Evolutionary conservation across 2,113 vertebrate species (phyloP).

Genomic region (Melanocharis versteri): DNA sequence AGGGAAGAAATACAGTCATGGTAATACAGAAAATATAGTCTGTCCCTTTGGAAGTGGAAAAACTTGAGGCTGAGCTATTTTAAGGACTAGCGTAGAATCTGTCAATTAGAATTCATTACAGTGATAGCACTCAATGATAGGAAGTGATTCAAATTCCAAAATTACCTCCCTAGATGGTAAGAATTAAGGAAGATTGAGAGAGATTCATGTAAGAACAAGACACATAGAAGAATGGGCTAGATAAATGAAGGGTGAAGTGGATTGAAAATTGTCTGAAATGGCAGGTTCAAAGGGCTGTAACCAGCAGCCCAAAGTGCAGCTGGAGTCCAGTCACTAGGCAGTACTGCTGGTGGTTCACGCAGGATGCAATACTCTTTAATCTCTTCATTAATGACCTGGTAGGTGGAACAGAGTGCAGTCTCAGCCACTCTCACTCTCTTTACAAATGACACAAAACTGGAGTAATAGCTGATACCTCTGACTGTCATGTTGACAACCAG

Average conservation of each 20-base stretch:
- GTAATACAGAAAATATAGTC: not conserved
- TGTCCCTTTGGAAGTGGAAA: not conserved
- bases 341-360: accelerated
- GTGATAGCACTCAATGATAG: not conserved
- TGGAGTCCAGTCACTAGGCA: not conserved
- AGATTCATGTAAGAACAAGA: not conserved
- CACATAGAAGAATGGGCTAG: not conserved
- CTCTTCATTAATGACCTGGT: not conserved
- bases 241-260: not conserved
- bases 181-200: not conserved
- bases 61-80: not conserved
- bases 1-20: not conserved
- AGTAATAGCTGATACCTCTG: not conserved
- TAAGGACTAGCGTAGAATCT: not conserved
- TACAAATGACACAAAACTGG: not conserved
- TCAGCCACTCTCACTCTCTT: not conserved
- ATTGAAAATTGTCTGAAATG: not conserved
- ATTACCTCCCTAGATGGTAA: not conserved
- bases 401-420: too few species aligned
- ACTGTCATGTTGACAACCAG: not conserved
- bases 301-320: not conserved
- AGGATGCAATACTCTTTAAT: not conserved
- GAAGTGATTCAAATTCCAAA: not conserved
- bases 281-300: not conserved
- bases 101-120: not conserved